Evolutionary conservation across 2,797 vertebrate genomes (phyloP).

Genomic region (Myioborus miniatus): DNA sequence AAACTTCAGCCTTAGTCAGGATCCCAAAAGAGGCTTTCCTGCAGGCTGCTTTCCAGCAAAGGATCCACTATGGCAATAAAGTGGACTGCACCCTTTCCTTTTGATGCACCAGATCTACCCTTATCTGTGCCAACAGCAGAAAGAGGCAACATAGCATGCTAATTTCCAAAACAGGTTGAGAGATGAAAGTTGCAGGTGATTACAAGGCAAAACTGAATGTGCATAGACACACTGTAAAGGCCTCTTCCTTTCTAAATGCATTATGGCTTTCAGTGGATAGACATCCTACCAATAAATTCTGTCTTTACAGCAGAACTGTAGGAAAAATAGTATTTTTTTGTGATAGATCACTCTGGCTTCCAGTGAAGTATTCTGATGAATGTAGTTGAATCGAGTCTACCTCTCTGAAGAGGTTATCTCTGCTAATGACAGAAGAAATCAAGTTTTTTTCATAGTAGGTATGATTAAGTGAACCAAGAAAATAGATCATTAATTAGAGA

Average conservation of each 20-base stretch:
- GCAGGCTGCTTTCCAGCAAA: neutral
- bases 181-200: neutral
- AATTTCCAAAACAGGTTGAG: neutral
- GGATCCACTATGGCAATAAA: rapidly evolving
- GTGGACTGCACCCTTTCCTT: neutral
- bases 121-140: neutral
- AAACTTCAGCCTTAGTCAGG: neutral
- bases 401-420: neutral
- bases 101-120: rapidly evolving
- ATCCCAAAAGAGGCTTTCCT: neutral
- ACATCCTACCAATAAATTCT: neutral
- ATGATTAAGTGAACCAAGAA: neutral
- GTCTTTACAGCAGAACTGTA: neutral
- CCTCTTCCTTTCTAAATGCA: neutral
- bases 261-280: neutral
- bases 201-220: neutral
- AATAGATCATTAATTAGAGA: neutral
- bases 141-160: neutral
- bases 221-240: neutral
- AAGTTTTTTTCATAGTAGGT: neutral
- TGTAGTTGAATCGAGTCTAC: neutral
- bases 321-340: neutral
- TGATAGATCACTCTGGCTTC: neutral
- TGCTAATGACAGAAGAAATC: neutral
- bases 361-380: neutral